Evolutionary conservation across 2,113 vertebrate species (phyloP), one percentile per base, ranked within the genome.

Genomic region (Tetrao urogallus): DNA sequence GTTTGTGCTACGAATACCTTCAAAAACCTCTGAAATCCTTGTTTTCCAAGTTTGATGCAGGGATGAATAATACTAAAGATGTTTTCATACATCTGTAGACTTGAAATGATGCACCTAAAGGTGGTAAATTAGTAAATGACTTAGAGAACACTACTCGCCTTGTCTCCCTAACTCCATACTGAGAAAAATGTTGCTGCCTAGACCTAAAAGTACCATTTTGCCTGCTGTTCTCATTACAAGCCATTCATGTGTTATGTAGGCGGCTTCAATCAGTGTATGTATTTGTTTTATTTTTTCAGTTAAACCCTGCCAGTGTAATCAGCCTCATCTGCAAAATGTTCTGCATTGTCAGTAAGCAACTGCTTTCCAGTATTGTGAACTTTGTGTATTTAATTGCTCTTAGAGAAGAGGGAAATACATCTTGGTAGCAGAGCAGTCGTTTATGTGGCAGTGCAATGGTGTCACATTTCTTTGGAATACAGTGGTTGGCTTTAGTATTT

Each of bases 231-330:
- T 93, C 81, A 87, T 92, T 93, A 94, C 63, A 79, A 92, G 34
- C 42, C 63, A 61, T 89, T 95, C 77, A 90, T 84, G 89, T 83
- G 94, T 95, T 94, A 93, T 95, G 93, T 89, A 94, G 81, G 75
- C 78, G 32, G 15, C 74, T 90, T 92, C 80, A 96, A 82, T 90
- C 81, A 89, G 81, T 89, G 81, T 65, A 78, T 54, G 69, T 85
- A 48, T 83, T 74, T 81, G 63, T 73, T 95, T 94, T 90, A 89
- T 84, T 92, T 96, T 54, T 82, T 94, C 95, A 92, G 83, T 87
- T 88, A 93, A 93, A 84, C 36, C 24, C 65, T 93, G 77, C 77
- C 81, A 92, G 54, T 0, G 0, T 89, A 92, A 96, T 96, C 84
- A 90, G 69, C 91, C 36, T 75, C 5, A 0, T 82, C 92, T 93